Percentiles rank a stretch among this genome's conserved stretches.
phyloP scores from a whole-genome alignment of 2,888 invertebrate species.

The Watsonalla cultraria region DNA sequence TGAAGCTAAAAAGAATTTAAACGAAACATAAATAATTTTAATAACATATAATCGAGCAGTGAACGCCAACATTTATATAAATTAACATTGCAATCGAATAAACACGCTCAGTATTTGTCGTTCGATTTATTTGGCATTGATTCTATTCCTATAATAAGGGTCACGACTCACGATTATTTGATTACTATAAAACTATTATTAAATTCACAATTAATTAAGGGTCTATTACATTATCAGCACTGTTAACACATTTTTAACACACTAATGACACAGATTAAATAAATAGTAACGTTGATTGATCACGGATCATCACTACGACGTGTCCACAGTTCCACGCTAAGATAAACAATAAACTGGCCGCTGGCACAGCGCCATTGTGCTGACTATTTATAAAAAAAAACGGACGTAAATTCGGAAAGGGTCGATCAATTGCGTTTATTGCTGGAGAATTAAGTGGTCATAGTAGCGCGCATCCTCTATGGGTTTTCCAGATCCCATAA shows the following conservation, averaged over 20 bases:
- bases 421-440: constrained; percentile 6
- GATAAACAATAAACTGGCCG: constrained; percentile 50
- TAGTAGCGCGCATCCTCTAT: too few relatives aligned
- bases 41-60: neutral
- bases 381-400: constrained; percentile 51
- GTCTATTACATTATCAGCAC: neutral
- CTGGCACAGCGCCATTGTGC: constrained; percentile 53
- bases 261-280: neutral
- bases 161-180: neutral
- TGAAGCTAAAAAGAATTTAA: neutral
- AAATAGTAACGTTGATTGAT: neutral
- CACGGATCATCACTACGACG: constrained; percentile 14
- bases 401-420: constrained; percentile 7
- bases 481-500: too few relatives aligned
- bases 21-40: neutral
- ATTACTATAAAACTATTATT: too few relatives aligned
- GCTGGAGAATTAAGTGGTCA: constrained; percentile 7
- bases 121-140: constrained; percentile 2
- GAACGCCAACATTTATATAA: constrained; percentile 1
- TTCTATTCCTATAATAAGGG: neutral
- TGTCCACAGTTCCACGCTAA: constrained; percentile 18
- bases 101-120: constrained; percentile 1
- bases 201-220: neutral
- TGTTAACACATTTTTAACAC: neutral
- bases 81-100: constrained; percentile 2